phyloP scores from a whole-genome alignment of 92 coral and sea anemone genomes.

The Virgularia gustaviana region DNA sequence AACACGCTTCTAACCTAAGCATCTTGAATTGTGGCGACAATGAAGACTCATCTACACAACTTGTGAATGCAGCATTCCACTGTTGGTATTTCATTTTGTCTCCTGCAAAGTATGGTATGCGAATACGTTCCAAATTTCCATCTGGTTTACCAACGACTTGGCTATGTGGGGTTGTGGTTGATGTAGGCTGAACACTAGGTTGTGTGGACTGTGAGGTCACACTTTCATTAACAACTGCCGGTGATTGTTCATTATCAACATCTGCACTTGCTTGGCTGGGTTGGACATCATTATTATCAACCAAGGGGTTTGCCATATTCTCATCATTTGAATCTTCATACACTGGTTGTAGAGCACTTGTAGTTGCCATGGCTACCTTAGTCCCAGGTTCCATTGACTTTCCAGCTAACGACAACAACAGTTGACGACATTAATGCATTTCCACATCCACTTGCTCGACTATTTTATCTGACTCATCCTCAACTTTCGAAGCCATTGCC shows the following conservation, averaged over 20 bases:
- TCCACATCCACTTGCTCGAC: slow-evolving; percentile 14
- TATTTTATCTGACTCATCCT: slow-evolving; percentile 15
- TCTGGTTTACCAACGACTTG: background rate
- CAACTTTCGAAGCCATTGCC: slow-evolving; percentile 3
- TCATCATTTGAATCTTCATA: too few species aligned
- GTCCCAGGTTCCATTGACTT: too few species aligned
- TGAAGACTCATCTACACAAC: slow-evolving; percentile 52
- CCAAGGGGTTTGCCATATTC: too few species aligned
- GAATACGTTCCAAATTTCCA: slow-evolving; percentile 32
- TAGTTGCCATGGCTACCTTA: too few species aligned
- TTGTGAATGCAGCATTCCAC: slow-evolving; percentile 49
- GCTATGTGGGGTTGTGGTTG: slow-evolving; percentile 9
- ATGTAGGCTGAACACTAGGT: background rate
- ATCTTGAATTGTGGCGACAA: slow-evolving; percentile 53
- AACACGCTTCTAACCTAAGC: slow-evolving; percentile 54
- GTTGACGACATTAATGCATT: background rate
- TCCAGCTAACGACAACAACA: too few species aligned
- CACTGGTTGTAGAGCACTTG: too few species aligned
- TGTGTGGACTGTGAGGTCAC: background rate
- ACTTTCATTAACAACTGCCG: background rate
- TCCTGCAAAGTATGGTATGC: slow-evolving; percentile 41
- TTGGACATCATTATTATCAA: too few species aligned
- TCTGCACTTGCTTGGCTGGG: background rate
- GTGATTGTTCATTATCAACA: background rate
- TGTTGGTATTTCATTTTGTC: slow-evolving; percentile 53